These are phyloP conservation scores for Ophiothrix spiculata DNA, from an alignment of 35 echinoderm and acorn worm genomes.

Conservation along the genomic window DNA sequence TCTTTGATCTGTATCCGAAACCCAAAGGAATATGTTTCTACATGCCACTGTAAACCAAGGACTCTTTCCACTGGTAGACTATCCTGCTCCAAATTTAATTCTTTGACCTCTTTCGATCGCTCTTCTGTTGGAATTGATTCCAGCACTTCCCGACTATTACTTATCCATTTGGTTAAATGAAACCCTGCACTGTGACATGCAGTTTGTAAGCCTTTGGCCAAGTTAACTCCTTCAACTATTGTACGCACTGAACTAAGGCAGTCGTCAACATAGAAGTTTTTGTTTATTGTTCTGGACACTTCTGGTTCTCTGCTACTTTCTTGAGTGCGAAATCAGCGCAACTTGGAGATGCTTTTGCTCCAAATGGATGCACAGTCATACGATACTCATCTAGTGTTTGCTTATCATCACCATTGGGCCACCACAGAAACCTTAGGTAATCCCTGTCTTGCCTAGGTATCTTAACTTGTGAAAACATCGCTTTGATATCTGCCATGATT, in stretches of 20 bases:
- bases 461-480: conserved; percentile 39
- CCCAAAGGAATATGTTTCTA: conserved; percentile 4
- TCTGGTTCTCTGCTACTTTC: conserved; percentile 24
- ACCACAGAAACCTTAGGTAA: conserved; percentile 61
- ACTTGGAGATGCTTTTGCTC: conserved; percentile 41
- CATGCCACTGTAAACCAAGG: conserved; percentile 35
- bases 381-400: conserved; percentile 15
- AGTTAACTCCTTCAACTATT: background rate
- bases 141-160: conserved; percentile 19
- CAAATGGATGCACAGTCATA: conserved; percentile 58
- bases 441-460: conserved; percentile 48
- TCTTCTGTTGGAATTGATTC: conserved; percentile 21
- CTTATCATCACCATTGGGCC: conserved; percentile 9
- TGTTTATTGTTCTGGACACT: background rate
- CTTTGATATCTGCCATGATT: conserved; percentile 57
- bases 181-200: background rate
- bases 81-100: conserved; percentile 6
- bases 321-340: conserved; percentile 48
- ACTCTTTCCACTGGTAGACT: conserved; percentile 27
- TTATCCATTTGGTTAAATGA: conserved; percentile 18
- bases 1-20: conserved; percentile 27
- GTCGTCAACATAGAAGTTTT: conserved; percentile 43
- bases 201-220: background rate
- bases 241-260: background rate
- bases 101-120: background rate